Percentiles rank a stretch among this genome's conserved stretches.
phyloP scores from a whole-genome alignment of 2,113 vertebrate species.

The Nycticebus coucang region DNA sequence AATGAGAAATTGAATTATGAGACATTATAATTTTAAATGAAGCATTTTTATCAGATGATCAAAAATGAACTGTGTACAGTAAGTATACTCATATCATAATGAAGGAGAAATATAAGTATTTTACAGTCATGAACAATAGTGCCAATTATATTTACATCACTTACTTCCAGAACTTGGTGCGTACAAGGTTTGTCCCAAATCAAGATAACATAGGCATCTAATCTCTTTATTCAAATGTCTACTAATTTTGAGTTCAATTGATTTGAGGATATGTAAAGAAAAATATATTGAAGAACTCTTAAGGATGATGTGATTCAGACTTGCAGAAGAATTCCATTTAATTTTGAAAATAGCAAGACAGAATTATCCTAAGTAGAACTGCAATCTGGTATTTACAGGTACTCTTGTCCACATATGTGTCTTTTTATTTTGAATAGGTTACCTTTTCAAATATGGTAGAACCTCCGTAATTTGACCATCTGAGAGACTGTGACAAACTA shows the following conservation, averaged over 20 bases:
- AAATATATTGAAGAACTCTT: background rate
- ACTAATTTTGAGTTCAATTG: background rate
- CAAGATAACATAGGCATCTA: background rate
- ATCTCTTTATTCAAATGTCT: background rate
- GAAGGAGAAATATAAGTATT: background rate
- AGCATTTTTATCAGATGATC: background rate
- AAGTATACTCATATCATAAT: background rate
- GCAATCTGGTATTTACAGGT: background rate
- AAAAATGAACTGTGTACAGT: background rate
- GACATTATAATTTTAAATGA: background rate
- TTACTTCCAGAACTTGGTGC: background rate
- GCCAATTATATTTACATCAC: background rate
- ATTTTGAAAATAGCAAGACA: background rate
- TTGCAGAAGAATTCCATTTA: background rate
- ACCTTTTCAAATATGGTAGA: background rate
- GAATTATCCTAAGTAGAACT: background rate
- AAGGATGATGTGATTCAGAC: background rate
- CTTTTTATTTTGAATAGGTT: background rate
- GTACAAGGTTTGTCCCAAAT: background rate
- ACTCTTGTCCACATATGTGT: background rate
- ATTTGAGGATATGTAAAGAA: background rate
- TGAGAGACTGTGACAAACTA: too few species aligned
- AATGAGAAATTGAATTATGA: background rate
- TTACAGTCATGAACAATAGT: background rate
- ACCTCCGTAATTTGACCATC: too few species aligned